Percentiles rank a stretch among this genome's conserved stretches.
These are phyloP conservation scores for Pampus argenteus DNA, from an alignment of 2,797 vertebrate genomes.

Conservation along the genomic window DNA sequence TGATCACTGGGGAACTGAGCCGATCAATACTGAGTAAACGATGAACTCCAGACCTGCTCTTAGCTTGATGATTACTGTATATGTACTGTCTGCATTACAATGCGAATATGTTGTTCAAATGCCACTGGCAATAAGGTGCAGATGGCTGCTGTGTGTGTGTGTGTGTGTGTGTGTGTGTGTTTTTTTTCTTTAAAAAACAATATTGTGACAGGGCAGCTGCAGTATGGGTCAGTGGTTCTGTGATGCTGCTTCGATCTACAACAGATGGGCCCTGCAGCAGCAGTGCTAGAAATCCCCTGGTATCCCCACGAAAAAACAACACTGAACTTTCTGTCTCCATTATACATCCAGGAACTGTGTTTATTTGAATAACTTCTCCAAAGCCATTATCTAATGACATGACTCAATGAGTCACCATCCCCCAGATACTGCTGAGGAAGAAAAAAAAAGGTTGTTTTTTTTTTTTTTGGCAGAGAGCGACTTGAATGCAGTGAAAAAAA, in stretches of 20 bases:
- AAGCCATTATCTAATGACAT: constrained; percentile 79
- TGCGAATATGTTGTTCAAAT: constrained; percentile 45
- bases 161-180: constrained; percentile 60
- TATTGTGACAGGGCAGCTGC: constrained; percentile 76
- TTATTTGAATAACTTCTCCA: constrained; percentile 76
- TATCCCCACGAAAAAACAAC: constrained; percentile 65
- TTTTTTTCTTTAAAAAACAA: constrained; percentile 79
- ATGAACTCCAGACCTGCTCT: constrained; percentile 50
- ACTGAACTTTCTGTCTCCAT: constrained; percentile 56
- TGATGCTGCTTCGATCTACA: constrained; percentile 69
- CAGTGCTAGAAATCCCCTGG: constrained; percentile 74
- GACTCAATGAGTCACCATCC: constrained; percentile 77
- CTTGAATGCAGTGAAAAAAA: constrained; percentile 41
- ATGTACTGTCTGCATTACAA: constrained; percentile 43
- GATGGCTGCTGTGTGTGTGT: constrained; percentile 64
- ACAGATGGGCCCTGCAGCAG: constrained; percentile 80
- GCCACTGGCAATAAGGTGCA: constrained; percentile 62
- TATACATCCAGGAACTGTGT: constrained; percentile 73
- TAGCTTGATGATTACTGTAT: constrained; percentile 38
- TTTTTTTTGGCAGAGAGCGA: constrained; percentile 67
- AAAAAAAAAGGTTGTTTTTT: too few species aligned
- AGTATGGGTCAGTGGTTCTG: constrained; percentile 76
- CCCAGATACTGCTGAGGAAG: constrained; percentile 60
- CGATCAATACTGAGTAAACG: constrained; percentile 68
- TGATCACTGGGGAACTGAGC: constrained; percentile 33